These are phyloP conservation scores for Trematomus loennbergii DNA, from an alignment of 2,113 vertebrate species.

Conservation along the genomic window DNA sequence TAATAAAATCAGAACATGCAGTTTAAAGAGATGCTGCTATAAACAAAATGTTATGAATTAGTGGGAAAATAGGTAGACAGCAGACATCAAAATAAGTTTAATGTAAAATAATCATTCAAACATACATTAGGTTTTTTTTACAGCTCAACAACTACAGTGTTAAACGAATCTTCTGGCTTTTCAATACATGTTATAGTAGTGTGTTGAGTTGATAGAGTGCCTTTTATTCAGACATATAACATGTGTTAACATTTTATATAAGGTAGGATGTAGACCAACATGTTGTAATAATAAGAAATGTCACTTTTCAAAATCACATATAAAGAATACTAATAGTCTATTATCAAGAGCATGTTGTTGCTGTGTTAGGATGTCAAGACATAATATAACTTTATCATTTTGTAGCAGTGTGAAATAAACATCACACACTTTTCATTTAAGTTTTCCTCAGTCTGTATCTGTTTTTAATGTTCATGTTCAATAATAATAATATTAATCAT, in stretches of 20 bases:
- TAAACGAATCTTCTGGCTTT: too few species aligned
- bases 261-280: not conserved
- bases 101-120: constrained; percentile 5
- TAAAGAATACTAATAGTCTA: not conserved
- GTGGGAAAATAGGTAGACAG: constrained; percentile 1
- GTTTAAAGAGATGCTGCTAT: not conserved
- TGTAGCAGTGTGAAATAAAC: not conserved
- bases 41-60: constrained; percentile 1
- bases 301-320: not conserved
- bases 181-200: not conserved
- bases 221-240: not conserved
- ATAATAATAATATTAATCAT: not conserved
- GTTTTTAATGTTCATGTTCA: not conserved
- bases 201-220: not conserved
- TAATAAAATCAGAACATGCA: not conserved
- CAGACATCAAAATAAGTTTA: not conserved
- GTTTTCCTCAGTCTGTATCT: not conserved
- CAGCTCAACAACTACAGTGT: too few species aligned
- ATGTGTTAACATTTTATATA: not conserved
- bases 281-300: not conserved
- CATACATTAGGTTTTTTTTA: not conserved
- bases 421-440: not conserved
- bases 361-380: not conserved
- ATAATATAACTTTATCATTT: not conserved
- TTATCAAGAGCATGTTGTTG: too few species aligned